Base-by-base conservation (phyloP, 2,888 invertebrate species). In the Fabriciana adippe region DNA sequence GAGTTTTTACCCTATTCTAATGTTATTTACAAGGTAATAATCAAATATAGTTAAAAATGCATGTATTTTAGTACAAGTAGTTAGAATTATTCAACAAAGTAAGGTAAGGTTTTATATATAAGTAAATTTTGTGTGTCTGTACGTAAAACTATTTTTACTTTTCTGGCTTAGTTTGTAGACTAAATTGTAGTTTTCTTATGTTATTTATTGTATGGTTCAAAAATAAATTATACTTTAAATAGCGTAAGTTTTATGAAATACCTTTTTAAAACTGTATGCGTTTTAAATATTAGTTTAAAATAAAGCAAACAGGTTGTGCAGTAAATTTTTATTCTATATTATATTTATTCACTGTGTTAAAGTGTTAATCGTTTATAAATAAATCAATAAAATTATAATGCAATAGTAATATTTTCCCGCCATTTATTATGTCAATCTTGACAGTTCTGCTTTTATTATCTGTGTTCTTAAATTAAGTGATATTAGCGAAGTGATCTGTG, bases 21-120 rank as follows among this genome's bases (percentile, higher is more conserved):
- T 48, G 45, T 16, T 50, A 8, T 18, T 55, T 53, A 66, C 51
- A 65, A 65, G 53, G 65, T 65, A 59, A 65, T 65, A 47, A 62
- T 67, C 41, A 51, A 56, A 50, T 14, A 16, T 15, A 50, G 16
- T 31, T 55, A 48, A 31, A 15, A 14, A 14, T 26, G 14, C 6
- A 21, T 60, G 16, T 50, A n/a, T 50, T 48, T 50, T 57, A 55
- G n/a, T n/a, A 55, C 11, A 35, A 21, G 8, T 41, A 41, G 11
- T 41, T 41, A 41, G 35, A 41, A 41, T 41, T 41, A 41, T 2
- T 8, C 41, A 56, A 45, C 14, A 41, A 56, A 56, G 16, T 45
- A 45, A 56, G 18, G 45, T 56, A 56, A 41, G 35, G 1, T 8
- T 31, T 26, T 41, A 13, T 15, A 55, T 6, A n/a, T 26, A 55